These are phyloP conservation scores for Mesochorus sp. DNA, from an alignment of 2,888 invertebrate species.

Conservation along the genomic window DNA sequence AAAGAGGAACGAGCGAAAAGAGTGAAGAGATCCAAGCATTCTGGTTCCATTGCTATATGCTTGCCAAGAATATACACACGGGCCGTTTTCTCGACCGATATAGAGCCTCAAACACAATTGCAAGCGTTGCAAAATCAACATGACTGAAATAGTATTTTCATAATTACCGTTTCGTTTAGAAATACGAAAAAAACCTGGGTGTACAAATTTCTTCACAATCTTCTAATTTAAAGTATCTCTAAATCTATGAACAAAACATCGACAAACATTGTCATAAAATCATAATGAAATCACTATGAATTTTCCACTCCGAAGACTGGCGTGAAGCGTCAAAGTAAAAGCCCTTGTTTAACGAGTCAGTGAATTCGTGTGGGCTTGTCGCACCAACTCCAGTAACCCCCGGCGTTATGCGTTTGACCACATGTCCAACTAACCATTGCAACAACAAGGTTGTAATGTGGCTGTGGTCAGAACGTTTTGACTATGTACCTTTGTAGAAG, in stretches of 20 bases:
- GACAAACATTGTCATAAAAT: not conserved
- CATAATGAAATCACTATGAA: too few relatives aligned
- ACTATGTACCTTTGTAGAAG: not conserved
- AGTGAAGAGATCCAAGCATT: slow-evolving; percentile 19
- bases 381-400: slow-evolving; percentile 1
- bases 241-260: too few relatives aligned
- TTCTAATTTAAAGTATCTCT: too few relatives aligned
- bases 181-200: too few relatives aligned
- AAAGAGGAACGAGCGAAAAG: slow-evolving; percentile 22
- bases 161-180: too few relatives aligned
- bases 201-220: too few relatives aligned
- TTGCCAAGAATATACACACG: not conserved
- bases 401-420: slow-evolving; percentile 18
- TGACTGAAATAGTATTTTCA: too few relatives aligned
- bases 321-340: too few relatives aligned
- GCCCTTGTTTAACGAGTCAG: not conserved
- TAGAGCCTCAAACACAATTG: not conserved
- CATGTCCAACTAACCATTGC: slow-evolving; percentile 14
- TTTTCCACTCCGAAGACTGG: too few relatives aligned
- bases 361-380: slow-evolving; percentile 19
- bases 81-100: slow-evolving; percentile 9
- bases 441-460: not conserved
- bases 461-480: not conserved
- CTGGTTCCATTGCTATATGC: not conserved
- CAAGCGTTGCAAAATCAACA: not conserved